Conservation (phyloP, 1,140 invertebrate species). For the Lamellibrachia luymesi region DNA sequence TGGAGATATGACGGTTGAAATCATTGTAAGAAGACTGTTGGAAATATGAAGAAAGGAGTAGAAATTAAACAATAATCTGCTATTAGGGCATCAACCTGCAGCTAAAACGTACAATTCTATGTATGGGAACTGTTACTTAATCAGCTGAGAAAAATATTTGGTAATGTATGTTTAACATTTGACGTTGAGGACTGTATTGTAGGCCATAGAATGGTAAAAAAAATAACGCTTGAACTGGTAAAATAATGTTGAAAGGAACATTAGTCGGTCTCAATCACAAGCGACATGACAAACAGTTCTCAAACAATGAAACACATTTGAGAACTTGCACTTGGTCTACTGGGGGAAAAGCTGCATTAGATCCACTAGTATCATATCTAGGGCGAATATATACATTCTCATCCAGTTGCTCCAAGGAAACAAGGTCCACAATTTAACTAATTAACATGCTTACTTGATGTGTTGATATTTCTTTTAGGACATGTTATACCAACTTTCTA, state of each 20-base stretch:
- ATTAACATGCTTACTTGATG: not conserved
- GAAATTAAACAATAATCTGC: too few relatives aligned
- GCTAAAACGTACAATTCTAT: too few relatives aligned
- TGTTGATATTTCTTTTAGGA: not conserved
- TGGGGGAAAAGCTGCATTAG: not conserved
- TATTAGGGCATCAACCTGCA: too few relatives aligned
- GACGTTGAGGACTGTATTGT: not conserved
- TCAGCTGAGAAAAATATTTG: too few relatives aligned
- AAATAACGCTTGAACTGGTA: not conserved
- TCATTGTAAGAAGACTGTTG: too few relatives aligned
- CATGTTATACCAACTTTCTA: not conserved
- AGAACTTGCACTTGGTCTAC: not conserved
- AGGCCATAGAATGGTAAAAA: not conserved
- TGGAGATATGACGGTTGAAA: too few relatives aligned
- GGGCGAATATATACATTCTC: not conserved
- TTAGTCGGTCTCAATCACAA: not conserved
- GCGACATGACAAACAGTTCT: not conserved
- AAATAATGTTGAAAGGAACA: not conserved
- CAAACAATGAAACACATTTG: not conserved
- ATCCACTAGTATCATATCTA: not conserved
- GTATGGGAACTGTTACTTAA: too few relatives aligned
- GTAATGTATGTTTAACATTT: not conserved
- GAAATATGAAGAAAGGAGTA: too few relatives aligned
- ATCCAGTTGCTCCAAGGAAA: not conserved
- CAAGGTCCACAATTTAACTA: not conserved